Percentiles rank a stretch among this genome's conserved stretches.
These are phyloP conservation scores for Aquatica leii DNA, from an alignment of 2,888 invertebrate genomes.

Conservation along the genomic window DNA sequence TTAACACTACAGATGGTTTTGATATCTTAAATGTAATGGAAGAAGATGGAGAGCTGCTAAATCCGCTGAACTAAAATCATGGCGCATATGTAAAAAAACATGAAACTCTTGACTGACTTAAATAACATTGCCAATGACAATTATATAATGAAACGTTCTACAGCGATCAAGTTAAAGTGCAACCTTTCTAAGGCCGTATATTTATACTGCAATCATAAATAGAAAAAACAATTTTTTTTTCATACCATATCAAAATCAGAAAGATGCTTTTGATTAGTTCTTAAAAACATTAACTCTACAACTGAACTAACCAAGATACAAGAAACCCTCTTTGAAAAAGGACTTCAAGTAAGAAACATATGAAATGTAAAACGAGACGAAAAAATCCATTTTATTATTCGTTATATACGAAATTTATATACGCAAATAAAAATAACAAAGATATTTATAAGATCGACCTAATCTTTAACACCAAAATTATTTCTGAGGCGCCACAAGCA, in stretches of 20 bases:
- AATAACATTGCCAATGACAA: background rate
- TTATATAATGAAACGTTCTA: background rate
- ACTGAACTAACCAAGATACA: background rate
- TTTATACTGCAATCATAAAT: background rate
- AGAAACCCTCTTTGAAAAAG: background rate
- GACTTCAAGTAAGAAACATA: background rate
- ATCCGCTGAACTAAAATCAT: background rate
- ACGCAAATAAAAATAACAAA: background rate
- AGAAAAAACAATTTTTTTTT: background rate
- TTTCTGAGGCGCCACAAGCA: background rate
- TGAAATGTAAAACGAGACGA: background rate
- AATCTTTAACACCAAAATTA: background rate
- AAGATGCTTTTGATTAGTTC: background rate
- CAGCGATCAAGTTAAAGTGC: background rate
- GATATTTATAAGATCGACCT: background rate
- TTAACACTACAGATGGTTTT: too few species aligned
- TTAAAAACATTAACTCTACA: background rate
- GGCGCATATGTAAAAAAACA: background rate
- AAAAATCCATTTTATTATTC: background rate
- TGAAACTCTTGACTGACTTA: background rate
- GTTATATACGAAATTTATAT: too few species aligned
- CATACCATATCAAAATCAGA: background rate
- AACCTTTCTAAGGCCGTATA: background rate
- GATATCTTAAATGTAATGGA: too few species aligned
- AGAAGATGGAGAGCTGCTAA: too few species aligned